Conservation (phyloP, 2,888 invertebrate species). For the Lithophane socia region DNA sequence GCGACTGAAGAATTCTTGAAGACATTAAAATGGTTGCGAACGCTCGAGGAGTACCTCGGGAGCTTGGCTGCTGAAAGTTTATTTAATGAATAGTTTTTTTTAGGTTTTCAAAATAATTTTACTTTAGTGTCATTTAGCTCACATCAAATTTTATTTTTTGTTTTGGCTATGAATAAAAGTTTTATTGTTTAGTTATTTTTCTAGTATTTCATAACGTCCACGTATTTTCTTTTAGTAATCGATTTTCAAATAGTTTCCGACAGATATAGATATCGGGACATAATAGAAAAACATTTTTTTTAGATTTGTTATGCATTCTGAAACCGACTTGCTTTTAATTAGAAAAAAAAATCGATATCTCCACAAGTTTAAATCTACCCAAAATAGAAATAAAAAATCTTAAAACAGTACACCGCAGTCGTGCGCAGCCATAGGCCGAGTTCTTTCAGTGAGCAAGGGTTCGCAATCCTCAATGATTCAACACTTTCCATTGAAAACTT, state of each 20-base stretch:
- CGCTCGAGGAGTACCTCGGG: slow-evolving; percentile 62
- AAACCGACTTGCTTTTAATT: too few species aligned
- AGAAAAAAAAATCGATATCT: too few species aligned
- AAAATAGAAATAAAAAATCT: slow-evolving; percentile 1
- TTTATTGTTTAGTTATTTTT: too few species aligned
- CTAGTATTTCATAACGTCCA: too few species aligned
- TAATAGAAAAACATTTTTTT: too few species aligned
- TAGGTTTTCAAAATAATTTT: not conserved
- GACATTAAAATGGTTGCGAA: slow-evolving; percentile 70
- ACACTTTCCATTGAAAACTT: slow-evolving; percentile 90
- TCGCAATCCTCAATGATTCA: slow-evolving; percentile 88
- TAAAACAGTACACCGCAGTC: slow-evolving; percentile 63
- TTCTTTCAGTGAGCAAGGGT: slow-evolving; percentile 88
- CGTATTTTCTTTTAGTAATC: too few species aligned
- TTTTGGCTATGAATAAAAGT: too few species aligned
- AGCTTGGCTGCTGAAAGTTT: slow-evolving; percentile 7
- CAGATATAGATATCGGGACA: too few species aligned
- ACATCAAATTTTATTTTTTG: too few species aligned
- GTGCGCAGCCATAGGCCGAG: slow-evolving; percentile 72
- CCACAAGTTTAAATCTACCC: not conserved
- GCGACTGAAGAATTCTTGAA: slow-evolving; percentile 74
- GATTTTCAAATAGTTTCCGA: too few species aligned
- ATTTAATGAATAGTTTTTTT: not conserved
- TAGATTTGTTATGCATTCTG: too few species aligned
- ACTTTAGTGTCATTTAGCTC: not conserved